These are phyloP conservation scores for Sebastes schlegelii DNA, from an alignment of 2,113 vertebrate species.

Conservation along the genomic window DNA sequence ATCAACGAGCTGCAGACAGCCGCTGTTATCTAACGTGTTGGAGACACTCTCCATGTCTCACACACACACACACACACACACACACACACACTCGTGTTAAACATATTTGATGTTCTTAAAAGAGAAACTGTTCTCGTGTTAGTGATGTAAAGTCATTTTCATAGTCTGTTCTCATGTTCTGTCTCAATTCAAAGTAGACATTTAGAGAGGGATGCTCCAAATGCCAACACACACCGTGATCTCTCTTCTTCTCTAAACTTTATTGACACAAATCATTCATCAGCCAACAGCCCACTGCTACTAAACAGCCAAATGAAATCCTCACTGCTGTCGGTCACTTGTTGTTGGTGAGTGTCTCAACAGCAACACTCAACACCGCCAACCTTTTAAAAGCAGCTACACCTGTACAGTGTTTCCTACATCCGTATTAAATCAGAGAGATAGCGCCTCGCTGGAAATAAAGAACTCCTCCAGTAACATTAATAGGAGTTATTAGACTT, in stretches of 20 bases:
- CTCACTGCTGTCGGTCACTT: background rate
- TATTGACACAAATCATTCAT: constrained; percentile 8
- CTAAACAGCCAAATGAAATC: background rate
- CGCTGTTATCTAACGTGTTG: constrained; percentile 48
- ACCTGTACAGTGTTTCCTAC: background rate
- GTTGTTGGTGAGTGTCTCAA: too few species aligned
- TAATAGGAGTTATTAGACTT: too few species aligned
- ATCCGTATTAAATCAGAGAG: background rate
- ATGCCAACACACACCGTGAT: background rate
- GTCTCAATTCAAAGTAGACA: background rate
- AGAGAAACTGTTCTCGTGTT: background rate
- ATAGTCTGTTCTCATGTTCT: background rate
- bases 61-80: background rate
- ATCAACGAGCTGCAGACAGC: constrained; percentile 54
- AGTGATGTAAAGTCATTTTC: background rate
- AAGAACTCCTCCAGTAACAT: too few species aligned
- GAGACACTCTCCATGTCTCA: constrained; percentile 28
- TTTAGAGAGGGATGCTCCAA: background rate
- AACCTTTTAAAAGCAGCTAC: background rate
- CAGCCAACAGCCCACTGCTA: too few species aligned
- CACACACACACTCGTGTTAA: background rate
- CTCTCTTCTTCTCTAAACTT: constrained; percentile 2
- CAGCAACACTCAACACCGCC: too few species aligned
- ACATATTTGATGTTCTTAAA: constrained; percentile 4
- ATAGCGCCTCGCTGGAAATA: background rate